Evolutionary conservation across 2,113 vertebrate species (phyloP).

Genomic region (Stigmatopora nigra): DNA sequence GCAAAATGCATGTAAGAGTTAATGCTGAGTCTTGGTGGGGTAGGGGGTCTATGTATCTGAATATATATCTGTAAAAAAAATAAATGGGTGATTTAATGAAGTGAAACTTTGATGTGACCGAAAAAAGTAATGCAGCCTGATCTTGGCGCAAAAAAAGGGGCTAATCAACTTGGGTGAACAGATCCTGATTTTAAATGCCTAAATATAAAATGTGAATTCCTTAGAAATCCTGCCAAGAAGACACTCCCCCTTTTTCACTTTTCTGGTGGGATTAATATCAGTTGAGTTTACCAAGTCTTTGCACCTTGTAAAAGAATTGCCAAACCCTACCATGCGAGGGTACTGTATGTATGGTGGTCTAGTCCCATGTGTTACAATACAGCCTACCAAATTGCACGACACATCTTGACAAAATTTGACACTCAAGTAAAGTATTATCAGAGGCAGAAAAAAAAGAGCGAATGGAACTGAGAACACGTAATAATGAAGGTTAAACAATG

Average conservation of each 20-base stretch:
- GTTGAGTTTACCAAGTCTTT: conserved; percentile 67
- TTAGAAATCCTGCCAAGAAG: conserved; percentile 73
- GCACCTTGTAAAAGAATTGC: conserved; percentile 41
- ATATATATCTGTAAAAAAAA: conserved; percentile 1
- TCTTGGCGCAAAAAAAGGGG: conserved; percentile 57
- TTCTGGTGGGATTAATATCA: conserved; percentile 60
- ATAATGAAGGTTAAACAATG: conserved; percentile 89
- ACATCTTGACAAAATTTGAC: not conserved
- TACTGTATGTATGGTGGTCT: conserved; percentile 16
- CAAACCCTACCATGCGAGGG: conserved; percentile 25
- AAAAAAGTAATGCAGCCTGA: conserved; percentile 62
- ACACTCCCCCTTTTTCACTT: conserved; percentile 48
- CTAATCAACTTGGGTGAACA: conserved; percentile 71
- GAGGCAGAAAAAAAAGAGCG: conserved; percentile 29
- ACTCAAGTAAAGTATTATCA: not conserved
- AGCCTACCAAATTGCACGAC: too few species aligned
- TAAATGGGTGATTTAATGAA: conserved; percentile 71
- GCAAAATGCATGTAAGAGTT: conserved; percentile 59
- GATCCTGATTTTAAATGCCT: conserved; percentile 65
- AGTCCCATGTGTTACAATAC: conserved; percentile 1
- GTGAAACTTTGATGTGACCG: conserved; percentile 78
- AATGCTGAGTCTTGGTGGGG: conserved; percentile 16
- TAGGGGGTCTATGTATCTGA: conserved; percentile 18
- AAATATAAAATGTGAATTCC: conserved; percentile 64
- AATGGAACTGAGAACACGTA: conserved; percentile 76